Percentiles rank a stretch among this genome's conserved stretches.
phyloP scores from a whole-genome alignment of 2,113 vertebrate genomes.

The Chlorodrepanis virens region DNA sequence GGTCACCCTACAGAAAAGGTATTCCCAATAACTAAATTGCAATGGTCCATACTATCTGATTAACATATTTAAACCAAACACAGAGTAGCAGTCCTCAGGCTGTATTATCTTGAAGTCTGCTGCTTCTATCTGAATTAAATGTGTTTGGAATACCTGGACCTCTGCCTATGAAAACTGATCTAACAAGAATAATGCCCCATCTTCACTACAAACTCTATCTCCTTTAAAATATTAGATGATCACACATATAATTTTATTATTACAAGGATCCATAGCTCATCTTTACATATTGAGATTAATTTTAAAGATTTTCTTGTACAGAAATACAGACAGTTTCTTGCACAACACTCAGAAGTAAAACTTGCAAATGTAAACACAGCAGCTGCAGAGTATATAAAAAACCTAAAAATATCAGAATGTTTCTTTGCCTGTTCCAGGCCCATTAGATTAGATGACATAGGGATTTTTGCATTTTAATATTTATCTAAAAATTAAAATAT shows the following conservation, averaged over 20 bases:
- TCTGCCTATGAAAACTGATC: neutral
- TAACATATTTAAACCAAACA: neutral
- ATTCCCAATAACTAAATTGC: neutral
- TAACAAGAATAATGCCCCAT: neutral
- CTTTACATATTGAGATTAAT: neutral
- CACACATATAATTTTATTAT: neutral
- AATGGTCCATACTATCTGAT: neutral
- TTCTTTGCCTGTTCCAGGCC: neutral
- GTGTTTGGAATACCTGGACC: neutral
- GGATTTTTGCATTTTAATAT: neutral
- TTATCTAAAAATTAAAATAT: neutral
- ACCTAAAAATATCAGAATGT: neutral
- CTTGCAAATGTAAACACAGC: neutral
- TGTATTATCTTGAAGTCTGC: neutral
- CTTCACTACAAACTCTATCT: neutral
- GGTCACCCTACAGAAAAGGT: slow-evolving; percentile 72
- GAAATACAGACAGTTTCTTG: neutral
- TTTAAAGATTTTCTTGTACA: neutral
- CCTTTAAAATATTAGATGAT: neutral
- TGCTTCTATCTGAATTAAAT: neutral
- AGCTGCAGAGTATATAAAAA: neutral
- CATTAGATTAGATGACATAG: neutral
- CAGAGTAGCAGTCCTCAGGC: neutral
- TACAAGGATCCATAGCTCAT: neutral
- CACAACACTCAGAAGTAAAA: neutral